Conservation (phyloP, 2,888 invertebrate genomes). For the Endotricha flammealis region DNA sequence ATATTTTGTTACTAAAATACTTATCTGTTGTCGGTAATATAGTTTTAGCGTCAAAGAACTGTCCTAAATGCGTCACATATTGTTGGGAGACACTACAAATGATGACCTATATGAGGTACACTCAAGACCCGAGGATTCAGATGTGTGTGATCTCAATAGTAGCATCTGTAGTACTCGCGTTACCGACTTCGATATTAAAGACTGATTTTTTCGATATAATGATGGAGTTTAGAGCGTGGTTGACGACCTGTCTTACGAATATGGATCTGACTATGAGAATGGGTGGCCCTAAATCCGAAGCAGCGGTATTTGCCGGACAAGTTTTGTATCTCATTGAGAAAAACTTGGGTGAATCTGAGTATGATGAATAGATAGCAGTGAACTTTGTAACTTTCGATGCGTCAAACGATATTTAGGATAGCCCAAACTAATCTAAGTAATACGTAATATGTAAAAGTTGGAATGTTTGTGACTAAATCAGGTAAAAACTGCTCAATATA, state of each 20-base stretch:
- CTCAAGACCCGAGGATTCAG: slow-evolving; percentile 82
- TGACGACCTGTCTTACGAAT: slow-evolving; percentile 76
- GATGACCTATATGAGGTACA: slow-evolving; percentile 81
- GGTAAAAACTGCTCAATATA: no score
- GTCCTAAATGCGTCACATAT: slow-evolving; percentile 80
- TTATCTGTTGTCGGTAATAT: slow-evolving; percentile 83
- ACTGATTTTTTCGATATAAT: slow-evolving; percentile 80
- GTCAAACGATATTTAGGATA: no score
- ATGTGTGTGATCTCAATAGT: slow-evolving; percentile 82
- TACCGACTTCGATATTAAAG: slow-evolving; percentile 77
- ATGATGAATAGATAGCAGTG: slow-evolving; percentile 16
- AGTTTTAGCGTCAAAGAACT: slow-evolving; percentile 83
- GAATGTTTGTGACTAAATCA: no score
- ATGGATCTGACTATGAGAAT: slow-evolving; percentile 63
- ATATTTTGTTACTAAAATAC: slow-evolving; percentile 82
- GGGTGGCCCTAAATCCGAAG: slow-evolving; percentile 81
- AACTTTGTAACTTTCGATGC: neutral
- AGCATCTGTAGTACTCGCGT: slow-evolving; percentile 80
- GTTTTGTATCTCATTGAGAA: slow-evolving; percentile 78
- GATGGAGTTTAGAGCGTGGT: slow-evolving; percentile 82
- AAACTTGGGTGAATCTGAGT: slow-evolving; percentile 37
- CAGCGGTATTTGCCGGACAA: slow-evolving; percentile 80
- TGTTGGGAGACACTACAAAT: slow-evolving; percentile 84
- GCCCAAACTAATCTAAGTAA: no score
- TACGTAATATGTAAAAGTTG: no score